A percentile compares a stretch with the other conserved stretches of the same genome.
Evolutionary conservation across 2,888 invertebrate species (phyloP).

Genomic region (Dioctria linearis): DNA sequence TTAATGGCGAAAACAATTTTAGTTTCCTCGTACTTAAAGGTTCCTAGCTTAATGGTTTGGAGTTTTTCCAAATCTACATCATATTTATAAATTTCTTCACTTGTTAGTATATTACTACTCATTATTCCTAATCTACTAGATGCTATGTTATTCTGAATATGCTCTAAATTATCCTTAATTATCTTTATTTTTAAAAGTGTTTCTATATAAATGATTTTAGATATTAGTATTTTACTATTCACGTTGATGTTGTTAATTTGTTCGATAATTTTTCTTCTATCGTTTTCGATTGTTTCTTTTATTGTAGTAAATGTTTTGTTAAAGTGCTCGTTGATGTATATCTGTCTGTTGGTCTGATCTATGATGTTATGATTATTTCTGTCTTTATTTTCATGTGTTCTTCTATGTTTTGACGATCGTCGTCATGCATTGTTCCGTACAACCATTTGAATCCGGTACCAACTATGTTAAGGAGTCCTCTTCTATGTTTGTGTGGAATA

Average conservation of each 20-base stretch:
- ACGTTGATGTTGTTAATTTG: no score
- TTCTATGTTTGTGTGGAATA: slow-evolving; percentile 44
- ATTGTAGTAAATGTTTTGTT: no score
- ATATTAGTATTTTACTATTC: no score
- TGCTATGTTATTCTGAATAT: slow-evolving; percentile 49
- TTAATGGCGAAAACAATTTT: slow-evolving; percentile 50
- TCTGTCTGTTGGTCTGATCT: no score
- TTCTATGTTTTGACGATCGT: slow-evolving; percentile 44
- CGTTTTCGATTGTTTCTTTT: no score
- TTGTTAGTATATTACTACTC: slow-evolving; percentile 51
- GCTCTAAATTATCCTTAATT: slow-evolving; percentile 36
- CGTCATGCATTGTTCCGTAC: slow-evolving; percentile 50
- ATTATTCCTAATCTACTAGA: slow-evolving; percentile 50
- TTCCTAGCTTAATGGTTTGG: slow-evolving; percentile 49
- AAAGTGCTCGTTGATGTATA: no score
- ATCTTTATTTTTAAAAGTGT: slow-evolving; percentile 35
- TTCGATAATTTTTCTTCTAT: no score
- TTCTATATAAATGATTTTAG: slow-evolving; percentile 9
- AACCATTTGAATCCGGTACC: slow-evolving; percentile 46
- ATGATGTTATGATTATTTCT: no score
- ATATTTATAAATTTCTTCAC: slow-evolving; percentile 48
- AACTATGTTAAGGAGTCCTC: slow-evolving; percentile 42
- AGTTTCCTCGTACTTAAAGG: slow-evolving; percentile 32
- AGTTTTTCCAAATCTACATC: no score
- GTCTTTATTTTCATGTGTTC: no score